phyloP scores from a whole-genome alignment of 2,888 invertebrate genomes.

The Morpho helenor region DNA sequence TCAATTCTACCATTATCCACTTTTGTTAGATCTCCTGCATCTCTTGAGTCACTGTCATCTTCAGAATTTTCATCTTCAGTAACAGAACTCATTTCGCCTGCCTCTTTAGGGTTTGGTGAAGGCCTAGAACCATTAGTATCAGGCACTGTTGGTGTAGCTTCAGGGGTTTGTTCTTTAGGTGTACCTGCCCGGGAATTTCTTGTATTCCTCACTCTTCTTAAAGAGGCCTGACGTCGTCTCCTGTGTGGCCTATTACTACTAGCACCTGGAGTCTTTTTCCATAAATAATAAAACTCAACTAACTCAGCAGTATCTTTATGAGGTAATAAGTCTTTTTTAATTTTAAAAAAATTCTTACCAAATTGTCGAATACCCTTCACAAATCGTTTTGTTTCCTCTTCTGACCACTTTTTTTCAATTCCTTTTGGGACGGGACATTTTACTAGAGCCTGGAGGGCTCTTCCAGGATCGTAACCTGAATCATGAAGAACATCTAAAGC shows the following conservation, averaged over 20 bases:
- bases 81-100: constrained; percentile 86
- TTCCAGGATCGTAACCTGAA: constrained; percentile 97
- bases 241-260: constrained; percentile 97
- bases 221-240: constrained; percentile 90
- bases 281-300: constrained; percentile 99
- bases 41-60: constrained; percentile 96
- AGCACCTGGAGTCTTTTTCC: constrained; percentile 99
- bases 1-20: constrained; percentile 88
- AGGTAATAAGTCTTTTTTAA: constrained; percentile 96
- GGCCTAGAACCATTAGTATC: constrained; percentile 79
- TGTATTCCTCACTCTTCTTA: constrained; percentile 92
- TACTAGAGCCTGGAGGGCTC: constrained; percentile 96
- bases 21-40: constrained; percentile 88
- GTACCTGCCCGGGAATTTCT: constrained; percentile 91
- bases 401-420: constrained; percentile 98
- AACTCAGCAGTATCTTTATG: constrained; percentile 98
- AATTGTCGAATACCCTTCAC: constrained; percentile 98
- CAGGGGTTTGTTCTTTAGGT: constrained; percentile 85
- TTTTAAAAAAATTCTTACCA: constrained; percentile 99
- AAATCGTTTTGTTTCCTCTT: constrained; percentile 98
- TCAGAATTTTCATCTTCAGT: constrained; percentile 96
- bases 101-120: constrained; percentile 84
- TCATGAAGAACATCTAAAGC: constrained; percentile 97
- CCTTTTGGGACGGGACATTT: constrained; percentile 98
- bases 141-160: constrained; percentile 72